These are phyloP conservation scores for Calameuta idolon DNA, from an alignment of 2,888 invertebrate genomes.

Conservation along the genomic window DNA sequence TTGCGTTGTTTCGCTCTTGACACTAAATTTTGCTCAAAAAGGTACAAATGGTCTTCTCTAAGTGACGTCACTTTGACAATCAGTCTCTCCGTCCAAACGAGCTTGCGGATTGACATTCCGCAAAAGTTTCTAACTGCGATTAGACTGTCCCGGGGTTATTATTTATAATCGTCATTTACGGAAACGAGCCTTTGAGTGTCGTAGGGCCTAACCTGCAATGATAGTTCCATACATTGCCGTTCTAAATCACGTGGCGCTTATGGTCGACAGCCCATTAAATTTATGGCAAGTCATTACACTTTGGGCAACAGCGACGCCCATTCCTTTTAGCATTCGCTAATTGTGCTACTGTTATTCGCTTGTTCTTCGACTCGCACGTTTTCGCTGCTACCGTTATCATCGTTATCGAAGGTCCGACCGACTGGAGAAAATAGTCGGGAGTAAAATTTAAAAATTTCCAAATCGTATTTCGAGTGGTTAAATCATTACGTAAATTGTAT, in stretches of 20 bases:
- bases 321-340: neutral
- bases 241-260: neutral
- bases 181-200: conserved; percentile 20
- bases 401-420: neutral
- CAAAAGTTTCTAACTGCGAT: conserved; percentile 26
- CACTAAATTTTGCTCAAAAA: neutral
- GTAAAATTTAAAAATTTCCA: neutral
- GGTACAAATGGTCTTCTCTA: neutral
- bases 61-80: neutral
- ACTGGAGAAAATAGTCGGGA: neutral
- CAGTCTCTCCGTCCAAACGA: neutral
- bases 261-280: neutral
- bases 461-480: neutral
- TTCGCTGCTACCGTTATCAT: neutral
- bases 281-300: neutral
- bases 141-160: conserved; percentile 19
- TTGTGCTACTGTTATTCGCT: neutral
- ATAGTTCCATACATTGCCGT: neutral
- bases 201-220: neutral
- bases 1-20: no score
- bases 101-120: neutral
- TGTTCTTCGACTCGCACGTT: neutral
- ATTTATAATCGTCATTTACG: conserved; percentile 23
- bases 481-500: no score
- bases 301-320: neutral